Base-by-base conservation (phyloP, 2,888 invertebrate genomes). In the Stenichneumon culpator region DNA sequence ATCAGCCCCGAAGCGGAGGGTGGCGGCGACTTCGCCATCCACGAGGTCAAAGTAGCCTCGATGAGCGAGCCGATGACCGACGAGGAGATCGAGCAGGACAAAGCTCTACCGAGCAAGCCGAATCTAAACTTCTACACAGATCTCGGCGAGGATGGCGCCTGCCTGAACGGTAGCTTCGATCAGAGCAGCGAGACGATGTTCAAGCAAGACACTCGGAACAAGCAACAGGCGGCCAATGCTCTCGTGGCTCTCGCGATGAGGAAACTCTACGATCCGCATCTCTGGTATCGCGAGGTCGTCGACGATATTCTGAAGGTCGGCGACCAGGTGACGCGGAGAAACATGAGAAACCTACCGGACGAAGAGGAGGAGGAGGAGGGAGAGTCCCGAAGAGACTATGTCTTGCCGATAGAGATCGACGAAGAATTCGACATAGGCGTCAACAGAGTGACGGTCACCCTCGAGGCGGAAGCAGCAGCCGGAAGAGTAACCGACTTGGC, bases 271-370 rank as follows among this genome's bases (percentile, higher is more conserved):
- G 94, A 95, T 5, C 95, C 96, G 0, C 94, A 94, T 67, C 94
- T 95, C 4, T 96, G 96, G 96, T 95, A 95, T 5, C 93, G 94
- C 3, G 94, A 95, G n/a, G 95, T 96, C 0, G 89, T 95, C 3
- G 96, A 95, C 82, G 95, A 95, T 60, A 94, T 96, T 14, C 90
- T 96, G 86, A 91, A 92, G 0, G 92, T 95, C 0, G 96, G 95
- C 0, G 94, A 95, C 70, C 94, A 94, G 44, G 90, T 96, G 79
- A 83, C 89, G 0, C 57, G 67, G 0, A 94, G 94, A 0, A 95
- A 95, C 0, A 79, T 95, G 0, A 93, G 93, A 9, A 93, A 95
- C n/a, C 90, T 96, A 0, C 95, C 95, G 88, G 95, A 95, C 86
- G 93, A 95, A 22, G 95, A 95, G 0, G 96, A 95, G 63, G 95